Evolutionary conservation across 2,797 vertebrate genomes (phyloP), one percentile per base, ranked within the genome.

Genomic region (Gymnocypris eckloni): DNA sequence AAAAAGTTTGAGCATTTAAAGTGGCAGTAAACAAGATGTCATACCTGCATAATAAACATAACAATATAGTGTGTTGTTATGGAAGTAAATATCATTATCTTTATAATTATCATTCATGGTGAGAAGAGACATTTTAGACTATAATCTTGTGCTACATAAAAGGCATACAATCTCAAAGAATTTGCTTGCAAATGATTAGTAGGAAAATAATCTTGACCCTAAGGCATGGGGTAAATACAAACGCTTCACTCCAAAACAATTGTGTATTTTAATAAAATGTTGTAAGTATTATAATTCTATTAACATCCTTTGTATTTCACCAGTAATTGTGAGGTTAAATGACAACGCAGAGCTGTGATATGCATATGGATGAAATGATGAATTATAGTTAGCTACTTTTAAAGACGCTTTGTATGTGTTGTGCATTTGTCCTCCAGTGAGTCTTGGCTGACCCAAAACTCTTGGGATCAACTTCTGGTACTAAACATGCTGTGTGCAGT

Each of bases 381-480:
- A 87, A 88, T 90, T 83, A 87, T 76, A 69, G 52, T 66, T 79
- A 82, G 50, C 18, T n/a, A 66, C 48, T 71, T 87, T 83, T 43
- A 79, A 88, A 83, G 86, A 80, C 86, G 79, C 4, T 54, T 41
- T 79, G 79, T 41, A 69, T 81, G 64, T 71, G 41, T 39, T 16
- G 78, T 15, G 50, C n/a, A 43, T 87, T 85, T 86, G 85, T 89
- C 81, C 87, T 88, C 81, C 75, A 86, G 33, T 64, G 70, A 77
- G 73, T 86, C 84, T 79, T 84, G 85, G 83, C 79, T 86, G 59
- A 43, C 48, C 81, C 61, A 79, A 87, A 82, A 64, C 84, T 86
- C 86, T 81, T 79, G 84, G 86, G 86, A 83, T 85, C 75, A 79
- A 86, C 83, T 79, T 72, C 66, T 86, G 75, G 41, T 86, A 81